Percentiles rank a stretch among this genome's conserved stretches.
Conservation (phyloP, 2,113 vertebrate genomes). For the Mugil cephalus region DNA sequence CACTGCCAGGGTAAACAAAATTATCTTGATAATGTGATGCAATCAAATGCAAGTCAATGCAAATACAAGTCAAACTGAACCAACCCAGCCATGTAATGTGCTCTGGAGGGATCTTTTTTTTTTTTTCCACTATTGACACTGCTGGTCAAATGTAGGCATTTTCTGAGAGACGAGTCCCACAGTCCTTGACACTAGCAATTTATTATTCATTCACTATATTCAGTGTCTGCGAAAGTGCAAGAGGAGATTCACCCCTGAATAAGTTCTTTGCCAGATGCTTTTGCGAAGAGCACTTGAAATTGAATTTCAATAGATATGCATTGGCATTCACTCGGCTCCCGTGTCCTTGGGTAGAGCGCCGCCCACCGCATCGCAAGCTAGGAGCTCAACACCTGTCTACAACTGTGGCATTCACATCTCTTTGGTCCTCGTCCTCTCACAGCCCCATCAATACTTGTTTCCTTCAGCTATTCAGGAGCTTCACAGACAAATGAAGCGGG, state of each 20-base stretch:
- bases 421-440: constrained; percentile 52
- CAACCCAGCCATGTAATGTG: constrained; percentile 8
- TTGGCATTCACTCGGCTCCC: constrained; percentile 68
- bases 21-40: constrained; percentile 76
- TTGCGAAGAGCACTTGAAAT: constrained; percentile 67
- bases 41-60: constrained; percentile 71
- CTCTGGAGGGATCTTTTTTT: constrained; percentile 6
- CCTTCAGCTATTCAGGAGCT: constrained; percentile 64
- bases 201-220: constrained; percentile 71
- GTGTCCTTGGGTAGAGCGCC: constrained; percentile 69
- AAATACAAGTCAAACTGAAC: constrained; percentile 52
- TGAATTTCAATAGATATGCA: constrained; percentile 77
- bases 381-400: constrained; percentile 56
- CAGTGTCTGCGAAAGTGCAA: constrained; percentile 41
- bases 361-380: constrained; percentile 46
- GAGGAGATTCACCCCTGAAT: constrained; percentile 62
- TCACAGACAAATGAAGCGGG: constrained; percentile 44
- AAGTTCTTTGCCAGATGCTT: constrained; percentile 68
- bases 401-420: constrained; percentile 63
- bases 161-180: constrained; percentile 35
- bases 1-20: constrained; percentile 73
- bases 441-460: constrained; percentile 54
- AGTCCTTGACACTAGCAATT: constrained; percentile 70
- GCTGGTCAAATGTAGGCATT: constrained; percentile 57
- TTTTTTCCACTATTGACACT: constrained; percentile 24